Base-by-base conservation (phyloP, 2,797 vertebrate genomes). In the Protosalanx chinensis region DNA sequence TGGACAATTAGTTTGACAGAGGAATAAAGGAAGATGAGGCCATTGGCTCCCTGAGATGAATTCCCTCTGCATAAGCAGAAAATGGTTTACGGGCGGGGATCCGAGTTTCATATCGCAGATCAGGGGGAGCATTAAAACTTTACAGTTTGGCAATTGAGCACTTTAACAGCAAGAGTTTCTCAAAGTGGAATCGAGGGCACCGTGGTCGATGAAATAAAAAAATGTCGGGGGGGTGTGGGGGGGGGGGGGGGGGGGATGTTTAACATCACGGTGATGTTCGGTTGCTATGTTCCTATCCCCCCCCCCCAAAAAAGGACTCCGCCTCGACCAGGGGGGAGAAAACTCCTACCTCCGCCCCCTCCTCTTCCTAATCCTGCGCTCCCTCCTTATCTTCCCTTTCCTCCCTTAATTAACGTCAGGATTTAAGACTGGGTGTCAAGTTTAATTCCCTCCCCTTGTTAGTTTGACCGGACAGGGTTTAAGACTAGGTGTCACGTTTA, bases 1-100 rank as follows among this genome's bases (percentile, higher is more conserved):
- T 85, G 85, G 79, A 86, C 82, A 87, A 90, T 91, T 90, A 90
- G 81, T 75, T 77, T 86, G 84, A 88, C 85, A 79, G 78, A 88
- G 84, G 78, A 87, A 87, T 87, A 83, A 86, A 85, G 86, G 67
- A 88, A 90, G 88, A 86, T 70, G 76, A 89, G 84, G 85, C 81
- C 72, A 84, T 86, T 87, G 86, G 79, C 78, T 27, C 63, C 77
- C 72, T 81, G 85, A 86, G 85, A 89, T 67, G 79, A 75, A 90
- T 82, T 76, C 81, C 84, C 77, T 76, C 84, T 75, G 72, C 84
- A 72, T 67, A 64, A 82, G 79, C 78, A 80, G 79, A 81, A 81
- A 85, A 80, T 71, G 73, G 81, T 88, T 89, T 79, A 84, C 75
- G 72, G 63, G 62, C 29, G 20, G 71, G 71, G 69, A 56, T 56